Conservation (phyloP, 2,797 vertebrate species). For the Sciaenops ocellatus region DNA sequence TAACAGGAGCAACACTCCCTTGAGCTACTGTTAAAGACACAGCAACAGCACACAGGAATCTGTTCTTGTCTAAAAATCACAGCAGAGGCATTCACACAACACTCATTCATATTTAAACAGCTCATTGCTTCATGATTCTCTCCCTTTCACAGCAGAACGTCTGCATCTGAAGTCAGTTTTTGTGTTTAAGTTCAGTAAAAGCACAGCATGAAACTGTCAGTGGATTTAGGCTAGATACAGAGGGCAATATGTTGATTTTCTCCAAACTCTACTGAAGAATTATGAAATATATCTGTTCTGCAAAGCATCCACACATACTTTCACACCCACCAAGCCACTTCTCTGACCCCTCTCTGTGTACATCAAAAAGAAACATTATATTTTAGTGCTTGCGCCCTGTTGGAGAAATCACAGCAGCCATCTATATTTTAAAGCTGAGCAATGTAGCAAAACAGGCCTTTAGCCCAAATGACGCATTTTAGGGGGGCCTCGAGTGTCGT, state of each 20-base stretch:
- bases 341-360: slow-evolving; percentile 34
- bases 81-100: slow-evolving; percentile 62
- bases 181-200: slow-evolving; percentile 50
- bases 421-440: slow-evolving; percentile 63
- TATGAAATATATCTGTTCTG: slow-evolving; percentile 12
- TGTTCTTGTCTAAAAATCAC: slow-evolving; percentile 63
- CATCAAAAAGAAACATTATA: slow-evolving; percentile 47
- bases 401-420: slow-evolving; percentile 51
- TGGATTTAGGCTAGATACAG: slow-evolving; percentile 19
- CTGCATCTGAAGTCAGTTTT: slow-evolving; percentile 33
- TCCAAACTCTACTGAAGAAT: slow-evolving; percentile 25
- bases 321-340: slow-evolving; percentile 38
- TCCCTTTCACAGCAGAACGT: slow-evolving; percentile 24
- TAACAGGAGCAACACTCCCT: slow-evolving; percentile 33
- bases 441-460: slow-evolving; percentile 59
- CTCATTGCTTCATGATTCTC: slow-evolving; percentile 44
- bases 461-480: slow-evolving; percentile 50
- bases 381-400: background rate
- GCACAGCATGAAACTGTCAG: slow-evolving; percentile 38
- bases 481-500: slow-evolving; percentile 43
- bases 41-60: slow-evolving; percentile 40
- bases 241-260: slow-evolving; percentile 22
- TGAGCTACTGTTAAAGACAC: slow-evolving; percentile 39
- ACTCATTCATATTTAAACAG: slow-evolving; percentile 76
- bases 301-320: slow-evolving; percentile 22